phyloP scores from a whole-genome alignment of 2,113 vertebrate genomes.

The Lamprologus tigripictilis region DNA sequence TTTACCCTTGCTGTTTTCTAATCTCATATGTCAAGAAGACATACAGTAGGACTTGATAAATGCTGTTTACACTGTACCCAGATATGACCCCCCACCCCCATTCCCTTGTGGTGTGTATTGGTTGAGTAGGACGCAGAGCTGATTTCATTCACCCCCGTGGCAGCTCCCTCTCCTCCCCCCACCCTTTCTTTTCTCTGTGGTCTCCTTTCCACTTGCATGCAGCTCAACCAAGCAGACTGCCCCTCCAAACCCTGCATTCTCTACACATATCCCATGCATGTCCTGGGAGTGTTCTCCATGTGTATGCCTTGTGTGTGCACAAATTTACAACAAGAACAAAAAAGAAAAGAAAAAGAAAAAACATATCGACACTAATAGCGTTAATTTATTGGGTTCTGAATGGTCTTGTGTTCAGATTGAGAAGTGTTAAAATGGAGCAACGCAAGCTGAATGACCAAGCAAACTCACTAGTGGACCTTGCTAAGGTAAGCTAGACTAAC shows the following conservation, averaged over 20 bases:
- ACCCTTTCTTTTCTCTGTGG: background rate
- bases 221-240: constrained; percentile 59
- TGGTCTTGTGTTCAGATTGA: constrained; percentile 91
- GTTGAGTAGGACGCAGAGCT: constrained; percentile 2
- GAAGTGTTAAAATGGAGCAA: constrained; percentile 99
- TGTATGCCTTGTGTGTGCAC: constrained; percentile 82
- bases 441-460: constrained; percentile 99
- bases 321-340: background rate
- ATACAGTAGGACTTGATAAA: background rate
- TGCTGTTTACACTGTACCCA: background rate
- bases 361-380: constrained; percentile 12
- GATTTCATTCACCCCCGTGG: background rate
- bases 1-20: background rate
- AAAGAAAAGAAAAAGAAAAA: background rate
- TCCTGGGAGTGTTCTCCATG: constrained; percentile 74
- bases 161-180: background rate
- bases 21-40: background rate
- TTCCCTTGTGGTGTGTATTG: background rate
- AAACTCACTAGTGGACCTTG: constrained; percentile 98
- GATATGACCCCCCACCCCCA: background rate
- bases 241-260: constrained; percentile 62
- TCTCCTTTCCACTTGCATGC: constrained; percentile 69
- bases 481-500: constrained; percentile 84
- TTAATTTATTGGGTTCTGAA: constrained; percentile 74
- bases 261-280: constrained; percentile 72